Percentiles rank a stretch among this genome's conserved stretches.
Evolutionary conservation across 2,113 vertebrate genomes (phyloP).

Genomic region (Apeltes quadracus): DNA sequence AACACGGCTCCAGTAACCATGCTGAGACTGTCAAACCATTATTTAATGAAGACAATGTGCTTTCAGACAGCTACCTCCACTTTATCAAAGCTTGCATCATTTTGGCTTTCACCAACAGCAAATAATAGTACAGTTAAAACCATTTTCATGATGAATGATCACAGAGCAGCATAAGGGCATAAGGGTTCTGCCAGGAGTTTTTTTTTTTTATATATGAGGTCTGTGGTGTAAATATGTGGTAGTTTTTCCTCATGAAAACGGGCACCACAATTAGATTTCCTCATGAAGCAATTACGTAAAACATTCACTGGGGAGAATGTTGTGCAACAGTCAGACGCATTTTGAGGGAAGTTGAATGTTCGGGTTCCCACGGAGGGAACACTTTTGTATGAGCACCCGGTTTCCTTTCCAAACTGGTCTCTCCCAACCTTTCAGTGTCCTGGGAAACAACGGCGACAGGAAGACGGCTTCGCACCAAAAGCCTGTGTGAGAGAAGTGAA

Average conservation of each 20-base stretch:
- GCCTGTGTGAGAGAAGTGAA: conserved; percentile 45
- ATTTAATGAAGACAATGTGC: conserved; percentile 37
- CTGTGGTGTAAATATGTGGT: conserved; percentile 62
- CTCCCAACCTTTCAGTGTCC: conserved; percentile 31
- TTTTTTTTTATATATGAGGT: conserved; percentile 12
- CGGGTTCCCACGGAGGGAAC: conserved; percentile 29
- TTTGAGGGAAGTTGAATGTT: conserved; percentile 49
- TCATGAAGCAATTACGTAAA: conserved; percentile 14
- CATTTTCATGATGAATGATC: conserved; percentile 1
- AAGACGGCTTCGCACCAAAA: conserved; percentile 65
- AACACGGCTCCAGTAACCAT: conserved; percentile 26
- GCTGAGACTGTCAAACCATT: conserved; percentile 11
- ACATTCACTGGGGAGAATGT: conserved; percentile 28
- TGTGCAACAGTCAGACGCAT: conserved; percentile 21
- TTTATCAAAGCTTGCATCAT: conserved; percentile 12
- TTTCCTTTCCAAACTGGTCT: conserved; percentile 24
- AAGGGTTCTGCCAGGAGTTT: background rate
- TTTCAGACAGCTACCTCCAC: conserved; percentile 29
- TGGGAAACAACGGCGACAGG: conserved; percentile 33
- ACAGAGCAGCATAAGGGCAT: conserved; percentile 22
- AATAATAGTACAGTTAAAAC: background rate
- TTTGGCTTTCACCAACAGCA: conserved; percentile 6
- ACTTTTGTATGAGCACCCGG: conserved; percentile 13
- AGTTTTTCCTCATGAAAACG: conserved; percentile 37
- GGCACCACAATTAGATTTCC: conserved; percentile 35